Base-by-base conservation (phyloP, 2,113 vertebrate species). In the Suricata suricatta region DNA sequence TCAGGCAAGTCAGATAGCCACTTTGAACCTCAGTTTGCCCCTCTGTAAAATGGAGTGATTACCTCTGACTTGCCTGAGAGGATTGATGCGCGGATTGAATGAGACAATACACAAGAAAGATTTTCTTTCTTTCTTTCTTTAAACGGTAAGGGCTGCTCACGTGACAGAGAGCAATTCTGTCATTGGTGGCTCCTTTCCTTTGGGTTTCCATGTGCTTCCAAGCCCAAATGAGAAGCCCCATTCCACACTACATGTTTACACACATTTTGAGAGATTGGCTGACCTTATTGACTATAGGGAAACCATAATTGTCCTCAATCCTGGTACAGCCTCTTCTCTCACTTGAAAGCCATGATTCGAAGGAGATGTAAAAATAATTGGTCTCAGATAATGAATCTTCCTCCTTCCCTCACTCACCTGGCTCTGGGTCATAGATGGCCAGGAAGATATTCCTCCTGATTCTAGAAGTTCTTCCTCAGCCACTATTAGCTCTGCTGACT, bases 211-310 rank as follows among this genome's bases (percentile, higher is more conserved):
- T 35, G 71, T 1, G 41, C 21, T 88, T 64, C 35, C 71, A 69
- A 83, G 7, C 25, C 44, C 25, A 15, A n/a, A 23, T 21, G 25
- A 80, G 21, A 90, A 88, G 19, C 12, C 13, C 33, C 6, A 12
- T 4, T 17, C 2, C 2, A 4, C 25, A 38, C 16, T 23, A 1
- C 7, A 14, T 0, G 0, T 60, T 63, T 27, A 27, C 0, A 66
- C 6, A 66, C n/a, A 50, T 27, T 14, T 27, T 4, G 5, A 63
- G 11, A 8, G 44, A 21, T 7, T 12, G 2, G 31, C 13, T 29
- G 15, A 16, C 64, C 23, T 52, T 3, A 0, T 29, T 66, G n/a
- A 64, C 54, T 16, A 33, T 3, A 15, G 69, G 33, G 14, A 93
- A 74, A 25, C 33, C 21, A 16, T 41, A 19, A 31, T 21, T 52